phyloP scores from a whole-genome alignment of 1,140 invertebrate species.

The Papilio aristodemus region DNA sequence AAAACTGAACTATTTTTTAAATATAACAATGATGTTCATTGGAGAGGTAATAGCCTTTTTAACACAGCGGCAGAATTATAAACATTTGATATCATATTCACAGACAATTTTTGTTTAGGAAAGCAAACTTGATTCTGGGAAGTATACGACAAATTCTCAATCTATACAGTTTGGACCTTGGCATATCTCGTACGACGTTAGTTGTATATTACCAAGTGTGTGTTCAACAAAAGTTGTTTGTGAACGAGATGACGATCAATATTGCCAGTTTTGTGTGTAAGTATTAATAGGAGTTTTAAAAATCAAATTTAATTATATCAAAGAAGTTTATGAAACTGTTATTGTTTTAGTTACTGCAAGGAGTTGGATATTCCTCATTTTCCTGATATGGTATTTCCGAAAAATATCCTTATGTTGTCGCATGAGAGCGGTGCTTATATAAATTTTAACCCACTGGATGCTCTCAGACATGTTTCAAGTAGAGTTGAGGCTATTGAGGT shows the following conservation, averaged over 20 bases:
- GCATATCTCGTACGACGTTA: slow-evolving; percentile 72
- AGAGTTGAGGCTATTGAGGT: slow-evolving; percentile 90
- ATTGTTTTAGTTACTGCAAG: slow-evolving; percentile 86
- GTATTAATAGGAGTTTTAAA: slow-evolving; percentile 37
- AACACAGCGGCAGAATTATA: not conserved
- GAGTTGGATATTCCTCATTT: slow-evolving; percentile 92
- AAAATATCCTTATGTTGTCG: slow-evolving; percentile 87
- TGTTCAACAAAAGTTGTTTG: slow-evolving; percentile 76
- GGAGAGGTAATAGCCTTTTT: not conserved
- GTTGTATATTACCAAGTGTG: slow-evolving; percentile 71
- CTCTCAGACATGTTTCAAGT: slow-evolving; percentile 90
- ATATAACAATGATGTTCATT: slow-evolving; percentile 11
- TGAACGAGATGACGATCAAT: slow-evolving; percentile 70
- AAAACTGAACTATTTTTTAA: slow-evolving; percentile 29
- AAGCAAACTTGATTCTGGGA: slow-evolving; percentile 56
- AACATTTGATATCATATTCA: not conserved
- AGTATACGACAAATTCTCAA: slow-evolving; percentile 59
- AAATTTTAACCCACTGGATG: slow-evolving; percentile 95
- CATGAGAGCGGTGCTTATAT: slow-evolving; percentile 87
- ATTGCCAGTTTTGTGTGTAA: slow-evolving; percentile 75
- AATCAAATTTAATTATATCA: not conserved
- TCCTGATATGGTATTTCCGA: slow-evolving; percentile 99
- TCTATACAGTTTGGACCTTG: slow-evolving; percentile 74
- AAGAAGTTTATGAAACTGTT: slow-evolving; percentile 4
- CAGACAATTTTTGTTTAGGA: slow-evolving; percentile 47